Base-by-base conservation (phyloP, 1,140 invertebrate species). In the Apis mellifera region DNA sequence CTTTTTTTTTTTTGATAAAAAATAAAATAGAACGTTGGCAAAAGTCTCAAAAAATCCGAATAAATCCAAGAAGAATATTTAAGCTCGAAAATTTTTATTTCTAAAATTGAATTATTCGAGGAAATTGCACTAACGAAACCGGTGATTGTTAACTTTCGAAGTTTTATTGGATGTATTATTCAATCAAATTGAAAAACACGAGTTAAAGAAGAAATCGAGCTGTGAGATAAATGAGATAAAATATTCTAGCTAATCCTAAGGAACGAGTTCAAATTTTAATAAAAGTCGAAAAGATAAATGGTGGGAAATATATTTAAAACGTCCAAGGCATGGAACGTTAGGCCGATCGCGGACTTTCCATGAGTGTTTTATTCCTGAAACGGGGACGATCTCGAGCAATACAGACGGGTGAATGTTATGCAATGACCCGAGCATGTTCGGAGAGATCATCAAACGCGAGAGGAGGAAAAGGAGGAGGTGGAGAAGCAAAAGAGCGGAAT, bases 401-500 rank as follows among this genome's bases (percentile, higher is more conserved):
- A 50, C 64, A 54, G 79, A 82, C 73, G 79, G 79, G 42, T 60
- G 54, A 82, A 52, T 26, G 64, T 82, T 82, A 82, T 52, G 79
- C 79, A 82, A 82, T 32, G 64, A 66, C 42, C 54, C 72, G 54
- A 52, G 60, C 78, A 66, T 57, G 71, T 66, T 76, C 79, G 79
- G 79, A 82, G 73, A 75, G 79, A 81, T 81, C 62, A 68, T 81
- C 79, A 65, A 82, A 66, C 64, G 72, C 48, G 54, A 59, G 55
- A 71, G 11, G n/a, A n/a, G 59, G 32, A 48, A 71, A 48, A 8
- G 26, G 72, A 62, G 60, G 32, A 68, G 59, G 32, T 42, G 32
- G 32, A 55, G 64, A 60, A 42, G 75, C 19, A 23, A 73, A 62
- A 55, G 48, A 73, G 50, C 50, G 54, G 55, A 68, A 76, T 76